A percentile compares a stretch with the other conserved stretches of the same genome.
These are phyloP conservation scores for Tyria jacobaeae DNA, from an alignment of 2,888 invertebrate genomes.

Conservation along the genomic window DNA sequence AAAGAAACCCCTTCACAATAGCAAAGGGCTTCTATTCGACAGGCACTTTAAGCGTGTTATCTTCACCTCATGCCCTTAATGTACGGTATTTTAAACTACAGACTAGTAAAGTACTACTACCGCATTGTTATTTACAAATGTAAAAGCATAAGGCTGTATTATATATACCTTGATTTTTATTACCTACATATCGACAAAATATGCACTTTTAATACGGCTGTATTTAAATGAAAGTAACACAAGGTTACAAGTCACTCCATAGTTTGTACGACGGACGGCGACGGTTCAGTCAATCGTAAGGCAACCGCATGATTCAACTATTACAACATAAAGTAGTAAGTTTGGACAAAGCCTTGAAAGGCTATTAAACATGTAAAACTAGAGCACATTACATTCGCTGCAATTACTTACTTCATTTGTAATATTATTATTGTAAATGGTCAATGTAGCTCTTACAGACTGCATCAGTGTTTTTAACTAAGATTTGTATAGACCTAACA, in stretches of 20 bases:
- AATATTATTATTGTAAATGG: background rate
- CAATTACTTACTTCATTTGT: background rate
- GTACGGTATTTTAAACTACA: too few species aligned
- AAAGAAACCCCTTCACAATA: too few species aligned
- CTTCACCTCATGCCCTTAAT: too few species aligned
- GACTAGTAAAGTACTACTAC: too few species aligned
- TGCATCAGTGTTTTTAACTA: too few species aligned
- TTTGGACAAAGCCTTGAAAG: constrained; percentile 16
- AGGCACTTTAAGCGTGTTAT: too few species aligned
- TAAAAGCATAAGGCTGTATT: background rate
- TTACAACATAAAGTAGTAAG: constrained; percentile 9
- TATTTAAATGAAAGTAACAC: constrained; percentile 6
- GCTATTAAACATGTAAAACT: constrained; percentile 2
- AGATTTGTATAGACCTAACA: too few species aligned
- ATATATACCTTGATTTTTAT: background rate
- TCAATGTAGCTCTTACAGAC: too few species aligned
- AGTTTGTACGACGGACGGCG: background rate
- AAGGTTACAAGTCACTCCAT: constrained; percentile 2
- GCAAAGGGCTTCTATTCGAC: too few species aligned
- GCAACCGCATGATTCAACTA: constrained; percentile 6
- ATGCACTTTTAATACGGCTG: background rate
- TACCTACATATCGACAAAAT: background rate
- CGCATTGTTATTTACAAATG: background rate
- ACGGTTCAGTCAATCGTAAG: background rate
- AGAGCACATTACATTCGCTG: constrained; percentile 11